Base-by-base conservation (phyloP, 2,113 vertebrate genomes). In the Pungitius pungitius region DNA sequence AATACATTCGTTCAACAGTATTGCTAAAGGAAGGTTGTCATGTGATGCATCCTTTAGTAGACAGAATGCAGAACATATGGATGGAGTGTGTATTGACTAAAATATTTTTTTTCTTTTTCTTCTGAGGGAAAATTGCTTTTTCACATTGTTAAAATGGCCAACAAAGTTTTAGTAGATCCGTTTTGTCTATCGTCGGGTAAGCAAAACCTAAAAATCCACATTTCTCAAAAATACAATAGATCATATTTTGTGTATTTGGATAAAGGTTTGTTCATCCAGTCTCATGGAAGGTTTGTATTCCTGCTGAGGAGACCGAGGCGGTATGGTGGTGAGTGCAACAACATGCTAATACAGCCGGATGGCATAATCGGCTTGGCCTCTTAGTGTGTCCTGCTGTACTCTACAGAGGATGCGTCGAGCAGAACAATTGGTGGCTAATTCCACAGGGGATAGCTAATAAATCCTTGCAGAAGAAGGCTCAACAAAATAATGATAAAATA, bases 271-370 rank as follows among this genome's bases (percentile, higher is more conserved):
- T 15, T 11, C 15, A 8, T 43, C 13, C 33, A 18, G 24, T n/a
- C 35, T 63, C 47, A 24, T 26, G 4, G 3, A 27, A 18, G 59
- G 24, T 33, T 55, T 43, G 17, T 14, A 24, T 22, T 17, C 24
- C 37, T 62, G 10, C 30, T 61, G 20, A 14, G 22, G 13, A 72
- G 64, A 37, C 24, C 33, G 37, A 64, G 14, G 26, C 3, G 0
- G 18, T 73, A 39, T 39, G 9, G 9, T 37, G 56, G 42, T 37
- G n/a, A 49, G 26, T 39, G 2, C 43, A 43, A 33, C 10, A 3
- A 57, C 27, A 51, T 71, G 68, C n/a, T 59, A 70, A 49, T 70
- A n/a, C 24, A 13, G 9, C 33, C 8, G 17, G 14, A 13, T 20
- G 22, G 4, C 26, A 15, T 42, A 22, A 3, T 57, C 37, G 15